Percentiles rank a stretch among this genome's conserved stretches.
phyloP scores from a whole-genome alignment of 2,797 vertebrate species.

The Molossus alvarezi region DNA sequence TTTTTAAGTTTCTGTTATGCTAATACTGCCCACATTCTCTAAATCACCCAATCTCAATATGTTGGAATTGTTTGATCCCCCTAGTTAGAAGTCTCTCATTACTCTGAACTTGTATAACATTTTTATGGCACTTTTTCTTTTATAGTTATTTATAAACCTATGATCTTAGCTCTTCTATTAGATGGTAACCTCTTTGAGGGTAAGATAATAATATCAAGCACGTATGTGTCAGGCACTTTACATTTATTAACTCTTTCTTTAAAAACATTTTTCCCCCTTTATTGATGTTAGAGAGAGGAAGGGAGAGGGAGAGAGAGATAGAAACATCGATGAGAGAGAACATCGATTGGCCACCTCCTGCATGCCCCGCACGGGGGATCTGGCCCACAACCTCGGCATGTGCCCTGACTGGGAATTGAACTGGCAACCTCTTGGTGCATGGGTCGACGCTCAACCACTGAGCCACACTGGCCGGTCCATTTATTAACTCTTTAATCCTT shows the following conservation, averaged over 20 bases:
- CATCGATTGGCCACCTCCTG: too few relatives aligned
- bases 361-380: too few relatives aligned
- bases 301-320: too few relatives aligned
- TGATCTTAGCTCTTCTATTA: constrained; percentile 1
- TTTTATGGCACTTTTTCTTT: constrained; percentile 46
- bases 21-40: constrained; percentile 18
- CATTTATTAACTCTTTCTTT: neutral
- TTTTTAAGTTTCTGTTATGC: constrained; percentile 50
- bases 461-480: neutral
- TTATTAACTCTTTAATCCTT: constrained; percentile 13
- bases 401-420: too few relatives aligned
- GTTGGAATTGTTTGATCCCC: constrained; percentile 7
- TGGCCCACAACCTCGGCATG: too few relatives aligned
- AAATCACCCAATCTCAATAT: neutral
- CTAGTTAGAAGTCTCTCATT: constrained; percentile 47
- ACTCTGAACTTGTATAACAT: constrained; percentile 37
- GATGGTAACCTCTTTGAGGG: constrained; percentile 14
- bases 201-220: neutral
- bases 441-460: too few relatives aligned
- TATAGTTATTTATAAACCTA: constrained; percentile 25
- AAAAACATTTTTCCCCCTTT: too few relatives aligned
- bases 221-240: neutral
- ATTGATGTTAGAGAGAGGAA: too few relatives aligned
- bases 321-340: too few relatives aligned
- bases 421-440: too few relatives aligned